phyloP scores from a whole-genome alignment of 2,888 invertebrate genomes.

The Furcula furcula region DNA sequence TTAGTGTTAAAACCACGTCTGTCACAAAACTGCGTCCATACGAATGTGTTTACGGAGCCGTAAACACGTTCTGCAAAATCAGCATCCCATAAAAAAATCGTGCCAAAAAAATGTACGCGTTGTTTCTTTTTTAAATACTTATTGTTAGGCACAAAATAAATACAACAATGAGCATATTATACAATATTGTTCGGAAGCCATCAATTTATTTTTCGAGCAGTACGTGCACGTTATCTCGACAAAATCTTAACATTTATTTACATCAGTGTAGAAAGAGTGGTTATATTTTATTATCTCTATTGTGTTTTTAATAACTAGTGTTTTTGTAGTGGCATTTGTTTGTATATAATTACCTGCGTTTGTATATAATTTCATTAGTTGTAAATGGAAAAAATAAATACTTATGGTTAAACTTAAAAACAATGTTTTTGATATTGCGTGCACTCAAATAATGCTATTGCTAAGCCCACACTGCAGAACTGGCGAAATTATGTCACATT shows the following conservation, averaged over 20 bases:
- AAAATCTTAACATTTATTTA: too few species aligned
- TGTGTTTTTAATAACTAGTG: too few species aligned
- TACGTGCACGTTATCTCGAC: background rate
- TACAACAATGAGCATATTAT: background rate
- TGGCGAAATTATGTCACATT: slow-evolving; percentile 59
- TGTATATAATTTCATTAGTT: too few species aligned
- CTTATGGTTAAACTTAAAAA: too few species aligned
- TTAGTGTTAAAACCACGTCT: background rate
- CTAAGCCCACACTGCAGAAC: slow-evolving; percentile 39
- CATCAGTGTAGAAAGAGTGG: too few species aligned
- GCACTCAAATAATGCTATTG: slow-evolving; percentile 32
- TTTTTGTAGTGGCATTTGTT: too few species aligned
- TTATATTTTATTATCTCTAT: too few species aligned
- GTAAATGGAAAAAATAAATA: too few species aligned
- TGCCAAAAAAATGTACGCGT: slow-evolving; percentile 5
- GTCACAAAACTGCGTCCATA: background rate
- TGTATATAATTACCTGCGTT: too few species aligned
- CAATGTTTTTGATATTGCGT: too few species aligned
- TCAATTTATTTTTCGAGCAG: background rate
- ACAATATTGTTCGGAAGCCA: background rate
- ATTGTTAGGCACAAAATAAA: background rate
- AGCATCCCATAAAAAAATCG: background rate
- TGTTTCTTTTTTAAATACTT: background rate
- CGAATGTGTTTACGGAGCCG: background rate
- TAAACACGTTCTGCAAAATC: background rate